A percentile compares a stretch with the other conserved stretches of the same genome.
Evolutionary conservation across 2,797 vertebrate genomes (phyloP).

Genomic region (Acanthornis magna): DNA sequence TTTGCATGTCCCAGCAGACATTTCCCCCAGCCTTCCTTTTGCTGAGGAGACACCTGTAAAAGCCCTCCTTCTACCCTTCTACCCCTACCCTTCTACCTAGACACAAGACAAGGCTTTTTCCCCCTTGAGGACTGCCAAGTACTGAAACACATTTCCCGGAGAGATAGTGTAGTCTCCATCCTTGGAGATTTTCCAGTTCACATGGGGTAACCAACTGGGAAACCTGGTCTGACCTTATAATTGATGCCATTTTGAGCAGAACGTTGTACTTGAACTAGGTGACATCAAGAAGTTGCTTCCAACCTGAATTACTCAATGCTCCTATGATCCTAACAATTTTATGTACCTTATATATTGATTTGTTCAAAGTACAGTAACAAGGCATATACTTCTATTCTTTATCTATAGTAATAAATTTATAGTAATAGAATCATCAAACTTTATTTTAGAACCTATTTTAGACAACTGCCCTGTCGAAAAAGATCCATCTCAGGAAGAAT

Average conservation of each 20-base stretch:
- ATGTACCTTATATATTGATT: background rate
- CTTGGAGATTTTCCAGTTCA: background rate
- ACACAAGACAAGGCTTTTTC: background rate
- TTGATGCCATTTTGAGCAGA: background rate
- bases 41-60: background rate
- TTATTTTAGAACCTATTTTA: constrained; percentile 32
- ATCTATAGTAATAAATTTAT: background rate
- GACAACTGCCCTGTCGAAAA: background rate
- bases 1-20: background rate
- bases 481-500: background rate
- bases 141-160: background rate
- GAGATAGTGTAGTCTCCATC: background rate
- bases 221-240: background rate
- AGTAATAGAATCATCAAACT: background rate
- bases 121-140: no score
- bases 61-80: background rate
- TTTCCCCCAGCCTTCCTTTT: background rate
- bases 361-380: background rate
- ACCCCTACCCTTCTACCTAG: background rate
- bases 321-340: background rate
- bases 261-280: background rate
- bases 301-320: background rate
- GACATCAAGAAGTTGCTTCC: background rate
- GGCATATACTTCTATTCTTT: background rate
- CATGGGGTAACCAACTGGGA: background rate